A percentile compares a stretch with the other conserved stretches of the same genome.
These are phyloP conservation scores for Pseudococcus longispinus DNA, from an alignment of 2,888 invertebrate species.

Conservation along the genomic window DNA sequence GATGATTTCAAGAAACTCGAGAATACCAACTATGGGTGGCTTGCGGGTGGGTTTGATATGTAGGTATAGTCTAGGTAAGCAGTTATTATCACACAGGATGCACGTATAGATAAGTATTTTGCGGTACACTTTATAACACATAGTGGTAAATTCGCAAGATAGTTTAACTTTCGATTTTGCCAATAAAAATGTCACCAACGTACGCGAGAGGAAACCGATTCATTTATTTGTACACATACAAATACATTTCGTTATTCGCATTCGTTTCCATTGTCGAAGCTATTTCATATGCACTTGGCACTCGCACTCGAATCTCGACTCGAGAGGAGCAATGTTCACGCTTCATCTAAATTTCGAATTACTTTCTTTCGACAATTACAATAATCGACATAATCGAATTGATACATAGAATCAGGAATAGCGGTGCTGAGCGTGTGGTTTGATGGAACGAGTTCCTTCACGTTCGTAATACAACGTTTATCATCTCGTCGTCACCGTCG, in stretches of 20 bases:
- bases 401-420: not conserved
- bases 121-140: conserved; percentile 20
- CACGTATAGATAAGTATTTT: not conserved
- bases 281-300: conserved; percentile 30
- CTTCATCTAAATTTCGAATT: conserved; percentile 53
- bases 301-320: conserved; percentile 34
- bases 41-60: not conserved
- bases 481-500: not conserved
- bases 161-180: conserved; percentile 36
- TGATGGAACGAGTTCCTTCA: conserved; percentile 52
- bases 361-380: conserved; percentile 56
- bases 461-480: conserved; percentile 49
- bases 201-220: conserved; percentile 24
- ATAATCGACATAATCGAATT: conserved; percentile 56
- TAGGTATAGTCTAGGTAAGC: not conserved
- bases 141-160: conserved; percentile 10
- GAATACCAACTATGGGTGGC: not conserved
- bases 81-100: not conserved
- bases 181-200: conserved; percentile 32
- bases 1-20: not conserved
- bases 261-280: not conserved
- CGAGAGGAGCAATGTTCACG: conserved; percentile 46
- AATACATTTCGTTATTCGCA: conserved; percentile 22
- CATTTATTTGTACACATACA: conserved; percentile 37
- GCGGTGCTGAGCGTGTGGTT: not conserved